Conservation (phyloP, 2,113 vertebrate species). For the Empidonax traillii region DNA sequence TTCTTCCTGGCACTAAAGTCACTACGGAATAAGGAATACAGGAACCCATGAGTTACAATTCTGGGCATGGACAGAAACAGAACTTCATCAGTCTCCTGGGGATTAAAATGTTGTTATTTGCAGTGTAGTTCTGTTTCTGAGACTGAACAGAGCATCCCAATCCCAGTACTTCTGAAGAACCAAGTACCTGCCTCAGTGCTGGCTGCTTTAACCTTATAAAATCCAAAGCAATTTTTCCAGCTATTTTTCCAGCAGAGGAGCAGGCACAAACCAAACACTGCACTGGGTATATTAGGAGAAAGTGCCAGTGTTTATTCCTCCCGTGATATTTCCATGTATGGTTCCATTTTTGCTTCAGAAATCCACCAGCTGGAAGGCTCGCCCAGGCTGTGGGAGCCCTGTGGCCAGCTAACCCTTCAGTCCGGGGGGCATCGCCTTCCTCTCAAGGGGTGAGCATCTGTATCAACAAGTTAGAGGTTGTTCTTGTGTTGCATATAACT, state of each 20-base stretch:
- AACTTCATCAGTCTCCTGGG: neutral
- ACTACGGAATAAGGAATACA: neutral
- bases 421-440: neutral
- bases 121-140: neutral
- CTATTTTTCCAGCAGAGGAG: neutral
- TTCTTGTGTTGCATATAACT: neutral
- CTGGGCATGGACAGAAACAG: neutral
- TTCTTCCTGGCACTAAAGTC: neutral
- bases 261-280: neutral
- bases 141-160: too few relatives aligned
- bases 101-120: neutral
- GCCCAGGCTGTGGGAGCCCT: fast-evolving
- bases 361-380: neutral
- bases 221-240: neutral
- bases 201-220: neutral
- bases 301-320: neutral
- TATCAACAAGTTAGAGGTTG: neutral
- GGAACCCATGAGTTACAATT: neutral
- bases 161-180: neutral
- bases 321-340: neutral
- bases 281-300: neutral
- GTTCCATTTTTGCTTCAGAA: neutral
- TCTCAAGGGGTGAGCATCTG: fast-evolving
- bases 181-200: neutral
- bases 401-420: fast-evolving